phyloP scores from a whole-genome alignment of 1,140 invertebrate genomes.

The Drosophila pallidifrons region DNA sequence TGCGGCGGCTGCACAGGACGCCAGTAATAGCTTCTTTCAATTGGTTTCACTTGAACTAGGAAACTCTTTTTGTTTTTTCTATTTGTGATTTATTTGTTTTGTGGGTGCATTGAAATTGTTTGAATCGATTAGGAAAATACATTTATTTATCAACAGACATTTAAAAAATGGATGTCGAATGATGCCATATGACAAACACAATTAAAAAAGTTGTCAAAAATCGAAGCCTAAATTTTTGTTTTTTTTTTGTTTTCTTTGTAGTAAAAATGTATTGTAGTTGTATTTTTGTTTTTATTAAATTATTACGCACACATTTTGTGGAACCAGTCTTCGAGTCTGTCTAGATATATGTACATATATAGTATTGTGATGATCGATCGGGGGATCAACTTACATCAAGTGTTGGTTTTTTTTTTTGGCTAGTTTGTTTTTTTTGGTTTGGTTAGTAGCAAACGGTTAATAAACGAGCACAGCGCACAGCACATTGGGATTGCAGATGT shows the following conservation, averaged over 20 bases:
- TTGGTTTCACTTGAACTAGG: constrained; percentile 51
- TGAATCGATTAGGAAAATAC: constrained; percentile 41
- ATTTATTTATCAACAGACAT: constrained; percentile 22
- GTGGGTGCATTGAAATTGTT: constrained; percentile 30
- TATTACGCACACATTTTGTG: constrained; percentile 24
- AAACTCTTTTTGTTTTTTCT: constrained; percentile 49
- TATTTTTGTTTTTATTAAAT: constrained; percentile 3
- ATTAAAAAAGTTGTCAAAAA: constrained; percentile 48
- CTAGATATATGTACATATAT: constrained; percentile 29
- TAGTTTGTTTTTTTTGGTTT: neutral
- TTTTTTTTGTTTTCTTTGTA: constrained; percentile 32
- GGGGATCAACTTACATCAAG: constrained; percentile 17
- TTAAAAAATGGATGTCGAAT: constrained; percentile 26
- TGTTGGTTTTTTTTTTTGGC: neutral
- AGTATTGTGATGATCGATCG: constrained; percentile 18
- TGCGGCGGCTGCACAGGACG: constrained; percentile 50
- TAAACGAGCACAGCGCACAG: constrained; percentile 55
- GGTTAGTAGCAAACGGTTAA: constrained; percentile 43
- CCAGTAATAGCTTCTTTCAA: constrained; percentile 62
- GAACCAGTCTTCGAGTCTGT: constrained; percentile 19
- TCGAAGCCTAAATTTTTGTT: constrained; percentile 18
- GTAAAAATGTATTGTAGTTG: constrained; percentile 37
- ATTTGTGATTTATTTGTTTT: constrained; percentile 11
- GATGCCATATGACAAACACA: constrained; percentile 18
- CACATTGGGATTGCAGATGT: constrained; percentile 24